Conservation (phyloP, 2,888 invertebrate genomes). For the Crematogaster levior region DNA sequence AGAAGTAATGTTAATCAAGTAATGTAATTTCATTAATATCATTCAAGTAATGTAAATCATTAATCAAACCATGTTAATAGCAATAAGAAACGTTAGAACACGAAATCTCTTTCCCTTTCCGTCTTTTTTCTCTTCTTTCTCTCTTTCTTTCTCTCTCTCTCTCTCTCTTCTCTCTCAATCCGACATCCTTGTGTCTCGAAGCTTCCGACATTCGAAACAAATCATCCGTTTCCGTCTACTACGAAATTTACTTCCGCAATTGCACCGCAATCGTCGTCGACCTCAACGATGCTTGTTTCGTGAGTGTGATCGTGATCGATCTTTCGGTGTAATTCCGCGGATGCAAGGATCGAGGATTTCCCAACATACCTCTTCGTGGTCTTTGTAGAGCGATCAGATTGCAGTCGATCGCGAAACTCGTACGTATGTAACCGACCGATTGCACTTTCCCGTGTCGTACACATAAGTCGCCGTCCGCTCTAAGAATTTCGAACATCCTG, state of each 20-base stretch:
- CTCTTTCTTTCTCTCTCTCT: neutral
- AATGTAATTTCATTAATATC: too few species aligned
- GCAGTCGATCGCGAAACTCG: slow-evolving; percentile 56
- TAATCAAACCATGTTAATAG: neutral
- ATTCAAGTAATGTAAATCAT: neutral
- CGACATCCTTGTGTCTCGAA: slow-evolving; percentile 22
- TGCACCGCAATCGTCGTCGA: slow-evolving; percentile 34
- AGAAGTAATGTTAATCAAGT: too few species aligned
- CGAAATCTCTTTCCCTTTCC: neutral
- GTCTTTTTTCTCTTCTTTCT: neutral
- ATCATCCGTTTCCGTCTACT: slow-evolving; percentile 55
- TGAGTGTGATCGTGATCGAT: slow-evolving; percentile 44
- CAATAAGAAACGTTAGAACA: neutral
- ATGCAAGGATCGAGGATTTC: slow-evolving; percentile 30
- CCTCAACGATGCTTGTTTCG: neutral
- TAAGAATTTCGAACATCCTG: slow-evolving; percentile 56
- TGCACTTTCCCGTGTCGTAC: slow-evolving; percentile 22
- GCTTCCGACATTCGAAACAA: slow-evolving; percentile 51
- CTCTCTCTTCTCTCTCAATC: neutral
- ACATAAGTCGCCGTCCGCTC: slow-evolving; percentile 54
- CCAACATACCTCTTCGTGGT: slow-evolving; percentile 27
- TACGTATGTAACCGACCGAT: slow-evolving; percentile 36
- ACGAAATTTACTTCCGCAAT: slow-evolving; percentile 53
- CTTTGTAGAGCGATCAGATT: slow-evolving; percentile 33
- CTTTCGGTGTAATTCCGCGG: slow-evolving; percentile 23